Evolutionary conservation across 2,113 vertebrate species (phyloP).

Genomic region (Cinclus cinclus): DNA sequence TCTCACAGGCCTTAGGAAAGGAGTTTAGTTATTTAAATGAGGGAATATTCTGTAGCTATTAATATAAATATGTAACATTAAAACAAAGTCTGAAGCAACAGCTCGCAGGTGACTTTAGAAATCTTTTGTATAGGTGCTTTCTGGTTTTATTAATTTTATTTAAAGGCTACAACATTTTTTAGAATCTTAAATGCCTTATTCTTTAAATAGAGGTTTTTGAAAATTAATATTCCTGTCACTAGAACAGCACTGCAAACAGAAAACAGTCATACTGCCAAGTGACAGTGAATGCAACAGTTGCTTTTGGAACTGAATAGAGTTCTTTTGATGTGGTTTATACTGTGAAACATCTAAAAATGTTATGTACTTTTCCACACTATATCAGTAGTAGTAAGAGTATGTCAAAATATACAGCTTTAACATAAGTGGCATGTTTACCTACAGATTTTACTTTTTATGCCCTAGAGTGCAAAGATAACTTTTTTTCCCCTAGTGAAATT

Average conservation of each 20-base stretch:
- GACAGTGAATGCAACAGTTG: neutral
- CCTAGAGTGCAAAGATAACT: neutral
- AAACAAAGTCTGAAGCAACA: neutral
- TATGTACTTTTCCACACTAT: neutral
- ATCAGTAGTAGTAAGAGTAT: neutral
- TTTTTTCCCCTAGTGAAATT: neutral
- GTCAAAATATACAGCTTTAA: neutral
- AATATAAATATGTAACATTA: neutral
- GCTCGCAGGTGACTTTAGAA: neutral
- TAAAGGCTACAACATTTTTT: neutral
- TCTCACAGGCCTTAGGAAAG: neutral
- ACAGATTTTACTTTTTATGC: neutral
- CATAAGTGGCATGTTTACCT: neutral
- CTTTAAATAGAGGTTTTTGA: neutral
- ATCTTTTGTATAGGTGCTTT: neutral
- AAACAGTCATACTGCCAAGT: neutral
- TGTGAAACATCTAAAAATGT: neutral
- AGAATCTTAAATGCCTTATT: neutral
- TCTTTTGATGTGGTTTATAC: neutral
- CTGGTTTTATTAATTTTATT: neutral
- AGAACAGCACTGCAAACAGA: neutral
- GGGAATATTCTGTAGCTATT: neutral
- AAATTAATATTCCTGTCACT: conserved; percentile 48
- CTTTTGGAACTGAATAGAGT: neutral
- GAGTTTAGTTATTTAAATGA: neutral